These are phyloP conservation scores for Syngnathus typhle DNA, from an alignment of 2,113 vertebrate genomes.

Conservation along the genomic window DNA sequence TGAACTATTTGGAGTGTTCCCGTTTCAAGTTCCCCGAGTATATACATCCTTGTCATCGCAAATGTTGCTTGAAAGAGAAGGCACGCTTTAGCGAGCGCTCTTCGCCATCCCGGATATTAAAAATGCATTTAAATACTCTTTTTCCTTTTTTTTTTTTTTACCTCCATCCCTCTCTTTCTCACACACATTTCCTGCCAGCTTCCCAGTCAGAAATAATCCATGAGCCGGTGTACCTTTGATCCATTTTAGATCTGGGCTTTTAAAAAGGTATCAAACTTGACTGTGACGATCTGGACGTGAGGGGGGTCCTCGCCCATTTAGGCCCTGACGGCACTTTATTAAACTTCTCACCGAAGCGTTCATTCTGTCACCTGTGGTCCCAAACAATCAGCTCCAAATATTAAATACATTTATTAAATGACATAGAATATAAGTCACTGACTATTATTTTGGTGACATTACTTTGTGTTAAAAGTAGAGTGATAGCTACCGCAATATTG, in stretches of 20 bases:
- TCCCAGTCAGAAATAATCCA: conserved; percentile 11
- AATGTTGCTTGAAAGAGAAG: conserved; percentile 20
- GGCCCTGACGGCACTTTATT: neutral
- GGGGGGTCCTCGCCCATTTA: neutral
- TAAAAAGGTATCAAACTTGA: neutral
- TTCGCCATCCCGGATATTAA: conserved; percentile 8
- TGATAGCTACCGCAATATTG: no score
- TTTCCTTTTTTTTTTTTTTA: neutral
- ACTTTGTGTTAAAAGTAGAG: no score
- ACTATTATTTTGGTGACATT: no score
- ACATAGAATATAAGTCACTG: no score
- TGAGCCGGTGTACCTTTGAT: conserved; percentile 12
- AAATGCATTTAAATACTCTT: conserved; percentile 17
- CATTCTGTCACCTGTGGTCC: conserved; percentile 11
- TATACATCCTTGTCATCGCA: conserved; percentile 1
- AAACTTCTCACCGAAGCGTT: conserved; percentile 24
- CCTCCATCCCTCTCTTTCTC: neutral
- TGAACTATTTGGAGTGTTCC: conserved; percentile 22
- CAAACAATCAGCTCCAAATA: no score
- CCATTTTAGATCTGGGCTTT: conserved; percentile 9
- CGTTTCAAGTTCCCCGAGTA: conserved; percentile 19
- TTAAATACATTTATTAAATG: neutral
- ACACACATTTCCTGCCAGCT: neutral
- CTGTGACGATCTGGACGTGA: neutral
- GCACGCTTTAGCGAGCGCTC: conserved; percentile 19